Evolutionary conservation across 2,113 vertebrate species (phyloP), one percentile per base, ranked within the genome.

Genomic region (Spheniscus mendiculus): DNA sequence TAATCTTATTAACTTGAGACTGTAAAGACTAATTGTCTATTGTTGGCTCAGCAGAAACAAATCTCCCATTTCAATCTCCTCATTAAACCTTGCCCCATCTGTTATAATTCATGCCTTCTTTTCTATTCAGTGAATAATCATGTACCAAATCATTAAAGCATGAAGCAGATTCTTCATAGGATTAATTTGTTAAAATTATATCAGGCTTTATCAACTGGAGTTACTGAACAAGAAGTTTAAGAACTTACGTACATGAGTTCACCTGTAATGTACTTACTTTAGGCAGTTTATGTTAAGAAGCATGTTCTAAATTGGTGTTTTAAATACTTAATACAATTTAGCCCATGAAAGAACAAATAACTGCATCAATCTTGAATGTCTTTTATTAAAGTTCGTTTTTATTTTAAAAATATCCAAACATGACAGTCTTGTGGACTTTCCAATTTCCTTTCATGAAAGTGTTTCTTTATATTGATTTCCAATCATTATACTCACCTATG

Each of bases 1-100:
- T 93, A 97, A 97, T 94, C 96, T 91, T 86, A 91, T 95, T 96
- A 98, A 93, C 27, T 66, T 80, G 80, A 95, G 42, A 77, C 72
- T 87, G 56, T 84, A 80, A 90, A 95, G 58, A 80, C 42, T 96
- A 97, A 97, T 94, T 95, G 84, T 83, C 87, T 90, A 36, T 53
- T 94, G 84, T n/a, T 95, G 93, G 92, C 70, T 97, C 96, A 96
- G 83, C 65, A 88, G 84, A 85, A 93, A 96, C 63, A 96, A 93
- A 96, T 95, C 95, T 82, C 71, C 17, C 40, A 65, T 63, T 90
- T 95, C 92, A 87, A 89, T 77, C 79, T 88, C 65, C 91, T 96
- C 61, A 90, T 98, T 97, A 97, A 97, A 95, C 44, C 65, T 96
- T 78, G 32, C 36, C 34, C 47, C 69, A 70, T 87, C 89, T 94